phyloP scores from a whole-genome alignment of 2,797 vertebrate genomes.

The Lacerta bilineata region DNA sequence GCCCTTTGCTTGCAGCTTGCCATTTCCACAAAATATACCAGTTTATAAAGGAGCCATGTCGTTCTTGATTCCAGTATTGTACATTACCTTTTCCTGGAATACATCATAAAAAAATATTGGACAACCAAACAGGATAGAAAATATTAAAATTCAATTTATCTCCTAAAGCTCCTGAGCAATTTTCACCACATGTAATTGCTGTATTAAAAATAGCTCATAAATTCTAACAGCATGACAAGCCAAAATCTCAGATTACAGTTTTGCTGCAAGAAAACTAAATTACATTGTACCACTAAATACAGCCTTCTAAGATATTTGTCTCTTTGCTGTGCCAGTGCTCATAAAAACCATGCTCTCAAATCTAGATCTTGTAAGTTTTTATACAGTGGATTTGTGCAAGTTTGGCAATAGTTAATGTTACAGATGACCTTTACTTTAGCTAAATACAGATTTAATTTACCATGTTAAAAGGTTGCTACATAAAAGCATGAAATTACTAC shows the following conservation, averaged over 20 bases:
- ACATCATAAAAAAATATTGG: constrained; percentile 44
- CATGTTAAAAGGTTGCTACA: constrained; percentile 28
- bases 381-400: constrained; percentile 10
- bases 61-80: constrained; percentile 45
- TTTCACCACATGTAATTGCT: constrained; percentile 59
- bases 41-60: constrained; percentile 42
- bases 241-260: constrained; percentile 65
- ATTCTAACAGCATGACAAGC: constrained; percentile 62
- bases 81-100: constrained; percentile 44
- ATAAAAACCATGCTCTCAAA: constrained; percentile 28
- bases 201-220: constrained; percentile 58
- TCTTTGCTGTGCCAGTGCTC: neutral
- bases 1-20: constrained; percentile 59
- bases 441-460: constrained; percentile 59
- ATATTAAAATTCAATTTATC: constrained; percentile 60
- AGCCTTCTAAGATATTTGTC: constrained; percentile 32
- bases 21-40: constrained; percentile 63
- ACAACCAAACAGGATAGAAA: constrained; percentile 43
- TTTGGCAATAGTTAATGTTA: constrained; percentile 10
- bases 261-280: constrained; percentile 62
- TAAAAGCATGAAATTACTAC: constrained; percentile 34
- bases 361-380: constrained; percentile 12
- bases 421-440: constrained; percentile 47
- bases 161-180: constrained; percentile 56
- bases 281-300: constrained; percentile 25